Conservation (phyloP, 2,113 vertebrate species). For the Aphelocoma coerulescens region DNA sequence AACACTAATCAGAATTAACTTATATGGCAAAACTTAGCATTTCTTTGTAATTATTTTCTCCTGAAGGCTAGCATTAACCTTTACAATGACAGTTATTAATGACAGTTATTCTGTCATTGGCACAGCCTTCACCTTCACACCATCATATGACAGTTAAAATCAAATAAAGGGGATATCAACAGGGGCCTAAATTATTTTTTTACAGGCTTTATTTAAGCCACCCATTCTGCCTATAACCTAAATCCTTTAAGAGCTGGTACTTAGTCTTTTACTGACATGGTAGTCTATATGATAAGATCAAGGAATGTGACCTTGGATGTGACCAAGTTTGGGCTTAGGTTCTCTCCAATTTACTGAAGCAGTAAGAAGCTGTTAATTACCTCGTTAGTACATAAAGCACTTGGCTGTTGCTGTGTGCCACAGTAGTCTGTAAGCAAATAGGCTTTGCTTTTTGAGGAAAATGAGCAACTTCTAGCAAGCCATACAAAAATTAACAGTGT, state of each 20-base stretch:
- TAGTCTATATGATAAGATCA: neutral
- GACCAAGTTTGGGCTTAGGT: neutral
- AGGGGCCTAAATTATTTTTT: neutral
- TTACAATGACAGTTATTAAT: neutral
- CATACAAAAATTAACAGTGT: neutral
- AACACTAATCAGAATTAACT: neutral
- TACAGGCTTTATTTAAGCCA: neutral
- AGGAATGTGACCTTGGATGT: neutral
- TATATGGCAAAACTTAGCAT: neutral
- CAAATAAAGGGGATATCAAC: neutral
- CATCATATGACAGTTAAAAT: neutral
- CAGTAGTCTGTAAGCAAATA: neutral
- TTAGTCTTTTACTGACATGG: neutral
- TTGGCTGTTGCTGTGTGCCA: neutral
- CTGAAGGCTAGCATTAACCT: neutral
- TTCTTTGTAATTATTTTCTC: neutral
- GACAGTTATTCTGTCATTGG: neutral
- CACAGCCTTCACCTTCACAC: neutral
- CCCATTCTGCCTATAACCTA: neutral
- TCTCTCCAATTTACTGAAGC: neutral
- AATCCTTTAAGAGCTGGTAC: neutral
- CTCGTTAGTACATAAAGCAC: neutral
- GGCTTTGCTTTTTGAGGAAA: neutral
- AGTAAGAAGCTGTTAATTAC: neutral
- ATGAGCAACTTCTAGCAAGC: neutral